Base-by-base conservation (phyloP, 2,113 vertebrate genomes). In the Cyprinodon tularosa region DNA sequence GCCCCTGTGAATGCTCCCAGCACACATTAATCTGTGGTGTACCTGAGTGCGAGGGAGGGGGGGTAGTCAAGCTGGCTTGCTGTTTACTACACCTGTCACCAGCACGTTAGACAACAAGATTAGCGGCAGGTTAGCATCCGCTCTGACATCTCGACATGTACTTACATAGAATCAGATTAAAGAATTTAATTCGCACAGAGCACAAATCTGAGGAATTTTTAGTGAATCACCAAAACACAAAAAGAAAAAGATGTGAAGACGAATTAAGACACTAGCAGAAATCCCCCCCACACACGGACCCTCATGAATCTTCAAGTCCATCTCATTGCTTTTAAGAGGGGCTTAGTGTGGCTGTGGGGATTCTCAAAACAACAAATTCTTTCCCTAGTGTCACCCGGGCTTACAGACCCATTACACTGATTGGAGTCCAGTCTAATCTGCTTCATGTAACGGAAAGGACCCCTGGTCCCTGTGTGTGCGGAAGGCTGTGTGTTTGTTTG, bases 1-100 rank as follows among this genome's bases (percentile, higher is more conserved):
- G 86, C 85, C 86, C 89, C 85, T 84, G 80, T 48, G 88, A 90
- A 91, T 90, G 89, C 85, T 91, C 87, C 90, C 90, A 81, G 90
- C 84, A 90, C 90, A 90, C 89, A 65, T 74, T 90, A 82, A 20
- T 84, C 78, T 83, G 65, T 72, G 77, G 89, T 84, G 87, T 78
- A 80, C 88, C 89, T 85, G 78, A 88, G 88, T 91, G 80, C 88
- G 88, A 87, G 87, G 85, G 86, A 86, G 83, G 85, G 82, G 81
- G 83, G 83, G 78, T 81, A 78, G 83, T 66, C 81, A 85, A 89
- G 78, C 82, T 85, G 83, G 89, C 86, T 88, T 89, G 86, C 85
- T 88, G 90, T 91, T 92, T 92, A 92, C 91, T 91, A 93, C 90
- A 93, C 91, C 91, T 93, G 92, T 92, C 92, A 93, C 92, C 88